Evolutionary conservation across 2,888 invertebrate genomes (phyloP).

Genomic region (Actias luna): DNA sequence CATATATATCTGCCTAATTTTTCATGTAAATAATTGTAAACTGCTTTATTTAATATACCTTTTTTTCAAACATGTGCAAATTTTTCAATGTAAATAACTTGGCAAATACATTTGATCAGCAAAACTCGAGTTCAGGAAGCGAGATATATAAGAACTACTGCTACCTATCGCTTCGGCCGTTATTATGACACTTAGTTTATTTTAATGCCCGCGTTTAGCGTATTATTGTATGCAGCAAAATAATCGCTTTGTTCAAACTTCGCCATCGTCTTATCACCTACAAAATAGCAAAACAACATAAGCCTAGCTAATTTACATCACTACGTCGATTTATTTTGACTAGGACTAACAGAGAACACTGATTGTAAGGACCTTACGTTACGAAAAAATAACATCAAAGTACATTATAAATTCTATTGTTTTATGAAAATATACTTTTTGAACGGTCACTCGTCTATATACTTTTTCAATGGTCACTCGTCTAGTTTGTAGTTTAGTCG

Average conservation of each 20-base stretch:
- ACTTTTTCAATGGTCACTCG: no score
- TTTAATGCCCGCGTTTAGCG: conserved; percentile 14
- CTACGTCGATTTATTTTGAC: conserved; percentile 66
- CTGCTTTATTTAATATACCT: no score
- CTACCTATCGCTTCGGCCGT: not conserved
- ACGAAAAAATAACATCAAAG: no score
- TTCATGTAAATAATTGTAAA: no score
- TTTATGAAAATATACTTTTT: not conserved
- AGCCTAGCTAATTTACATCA: conserved; percentile 57
- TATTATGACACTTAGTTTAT: conserved; percentile 5
- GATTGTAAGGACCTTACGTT: conserved; percentile 33
- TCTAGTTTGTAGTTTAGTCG: no score
- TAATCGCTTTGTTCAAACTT: not conserved
- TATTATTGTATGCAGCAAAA: conserved; percentile 10
- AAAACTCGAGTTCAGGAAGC: not conserved
- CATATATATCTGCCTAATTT: no score
- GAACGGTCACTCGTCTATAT: not conserved
- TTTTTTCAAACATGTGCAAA: no score
- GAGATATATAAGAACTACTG: not conserved
- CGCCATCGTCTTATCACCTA: conserved; percentile 24
- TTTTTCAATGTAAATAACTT: no score
- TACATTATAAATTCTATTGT: not conserved
- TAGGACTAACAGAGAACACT: conserved; percentile 58
- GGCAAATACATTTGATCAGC: no score
- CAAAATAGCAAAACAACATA: conserved; percentile 51